Evolutionary conservation across 2,888 invertebrate genomes (phyloP).

Genomic region (Galeruca laticollis): DNA sequence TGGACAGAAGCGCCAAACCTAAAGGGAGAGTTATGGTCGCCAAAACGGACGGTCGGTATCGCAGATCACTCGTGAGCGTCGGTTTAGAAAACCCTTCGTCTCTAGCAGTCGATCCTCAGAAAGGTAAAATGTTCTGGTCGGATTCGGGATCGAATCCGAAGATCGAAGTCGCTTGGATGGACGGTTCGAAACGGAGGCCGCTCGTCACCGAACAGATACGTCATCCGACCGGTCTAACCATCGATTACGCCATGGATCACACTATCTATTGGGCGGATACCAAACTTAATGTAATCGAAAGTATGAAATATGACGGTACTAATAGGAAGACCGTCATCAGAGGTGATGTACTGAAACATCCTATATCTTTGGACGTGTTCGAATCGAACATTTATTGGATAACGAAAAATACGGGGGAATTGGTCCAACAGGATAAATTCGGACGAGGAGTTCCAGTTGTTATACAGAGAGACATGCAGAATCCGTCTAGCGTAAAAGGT

Average conservation of each 20-base stretch:
- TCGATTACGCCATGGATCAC: slow-evolving; percentile 92
- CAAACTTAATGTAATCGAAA: slow-evolving; percentile 91
- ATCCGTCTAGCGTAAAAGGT: slow-evolving; percentile 89
- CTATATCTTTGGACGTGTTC: slow-evolving; percentile 91
- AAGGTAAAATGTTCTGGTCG: slow-evolving; percentile 92
- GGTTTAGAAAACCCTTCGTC: slow-evolving; percentile 90
- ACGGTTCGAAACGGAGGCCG: slow-evolving; percentile 87
- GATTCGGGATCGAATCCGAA: slow-evolving; percentile 92
- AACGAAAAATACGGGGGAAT: slow-evolving; percentile 88
- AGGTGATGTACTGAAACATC: slow-evolving; percentile 82
- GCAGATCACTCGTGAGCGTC: slow-evolving; percentile 81
- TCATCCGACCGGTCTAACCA: slow-evolving; percentile 89
- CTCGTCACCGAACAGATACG: slow-evolving; percentile 84
- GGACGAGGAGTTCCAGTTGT: slow-evolving; percentile 91
- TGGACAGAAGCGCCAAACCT: slow-evolving; percentile 79
- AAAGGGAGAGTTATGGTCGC: slow-evolving; percentile 88
- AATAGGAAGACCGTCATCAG: slow-evolving; percentile 78
- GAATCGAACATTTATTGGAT: slow-evolving; percentile 94
- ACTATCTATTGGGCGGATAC: slow-evolving; percentile 96
- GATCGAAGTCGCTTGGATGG: slow-evolving; percentile 97
- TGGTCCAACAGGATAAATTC: slow-evolving; percentile 94
- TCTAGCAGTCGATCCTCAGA: slow-evolving; percentile 87
- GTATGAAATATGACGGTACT: slow-evolving; percentile 84
- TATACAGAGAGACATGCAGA: slow-evolving; percentile 85
- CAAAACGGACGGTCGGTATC: slow-evolving; percentile 89